Base-by-base conservation (phyloP, 2,888 invertebrate species). In the Xanthia icteritia region DNA sequence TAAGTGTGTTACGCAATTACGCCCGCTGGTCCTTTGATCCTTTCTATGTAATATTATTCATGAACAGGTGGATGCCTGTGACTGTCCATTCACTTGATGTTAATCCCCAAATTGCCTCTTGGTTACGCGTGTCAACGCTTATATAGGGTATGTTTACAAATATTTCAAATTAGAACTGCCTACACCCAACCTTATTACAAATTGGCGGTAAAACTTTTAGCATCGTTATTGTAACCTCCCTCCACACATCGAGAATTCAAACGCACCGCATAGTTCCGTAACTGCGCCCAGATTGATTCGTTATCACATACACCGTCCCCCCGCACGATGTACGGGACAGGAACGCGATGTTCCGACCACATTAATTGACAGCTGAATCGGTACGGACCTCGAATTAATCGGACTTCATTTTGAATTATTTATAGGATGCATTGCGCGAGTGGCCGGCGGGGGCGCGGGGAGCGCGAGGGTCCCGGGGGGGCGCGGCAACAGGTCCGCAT, bases 341-440 rank as follows among this genome's bases (percentile, higher is more conserved):
- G 85, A 85, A 87, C 88, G 76, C 85, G 84, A 85, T 86, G 89
- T 86, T 75, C 82, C 86, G 83, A 87, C 87, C 89, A 89, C 92
- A 93, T 95, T 96, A 96, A 96, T 96, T 95, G 96, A 95, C 96
- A 95, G 95, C 92, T 94, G 95, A 95, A 95, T 96, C 94, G 94
- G 94, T 92, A 93, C 92, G 93, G 92, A 90, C 90, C 93, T 94
- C 92, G 96, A 95, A 96, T 95, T 96, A 96, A 96, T 95, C 95
- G 94, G 90, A 87, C 85, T 87, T 85, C 90, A 90, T 91, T 92
- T 94, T 95, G 95, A 95, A 96, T 96, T 95, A 96, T 96, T 95
- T 95, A 95, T 95, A 94, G 93, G 92, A 90, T 91, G 92, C 92
- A 91, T 90, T 91, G 92, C 89, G 91, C 91, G 90, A 91, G 92